A percentile compares a stretch with the other conserved stretches of the same genome.
phyloP scores from a whole-genome alignment of 2,888 invertebrate genomes.

The Nymphalis urticae region DNA sequence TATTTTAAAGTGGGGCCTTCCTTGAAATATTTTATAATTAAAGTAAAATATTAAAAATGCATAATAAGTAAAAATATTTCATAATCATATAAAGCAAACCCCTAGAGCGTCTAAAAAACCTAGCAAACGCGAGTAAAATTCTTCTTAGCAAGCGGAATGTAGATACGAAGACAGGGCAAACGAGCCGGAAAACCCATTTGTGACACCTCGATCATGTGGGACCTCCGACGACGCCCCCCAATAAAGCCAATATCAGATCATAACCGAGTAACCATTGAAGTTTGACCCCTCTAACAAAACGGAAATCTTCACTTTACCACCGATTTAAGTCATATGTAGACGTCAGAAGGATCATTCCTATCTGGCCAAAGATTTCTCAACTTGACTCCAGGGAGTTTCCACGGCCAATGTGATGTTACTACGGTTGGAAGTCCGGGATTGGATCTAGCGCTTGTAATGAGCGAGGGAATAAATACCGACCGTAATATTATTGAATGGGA shows the following conservation, averaged over 20 bases:
- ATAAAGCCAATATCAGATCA: constrained; percentile 70
- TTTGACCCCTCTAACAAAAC: constrained; percentile 30
- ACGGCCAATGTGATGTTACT: constrained; percentile 61
- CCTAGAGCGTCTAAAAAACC: constrained; percentile 29
- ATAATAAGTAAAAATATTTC: background rate
- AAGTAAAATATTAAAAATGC: background rate
- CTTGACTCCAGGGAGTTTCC: constrained; percentile 58
- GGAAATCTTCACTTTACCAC: constrained; percentile 1
- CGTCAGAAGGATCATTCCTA: constrained; percentile 40
- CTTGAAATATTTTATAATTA: background rate
- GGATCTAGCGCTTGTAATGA: constrained; percentile 66
- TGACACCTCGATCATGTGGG: constrained; percentile 45
- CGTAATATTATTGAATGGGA: constrained; percentile 51
- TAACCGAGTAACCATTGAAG: constrained; percentile 44
- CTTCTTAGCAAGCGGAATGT: constrained; percentile 35
- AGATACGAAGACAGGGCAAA: constrained; percentile 40
- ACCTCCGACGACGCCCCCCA: constrained; percentile 46
- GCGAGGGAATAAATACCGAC: constrained; percentile 65
- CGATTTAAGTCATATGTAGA: constrained; percentile 10
- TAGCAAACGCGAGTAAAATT: constrained; percentile 27
- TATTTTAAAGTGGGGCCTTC: no score
- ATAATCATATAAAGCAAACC: constrained; percentile 24
- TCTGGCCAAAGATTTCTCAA: constrained; percentile 54
- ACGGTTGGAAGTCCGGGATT: constrained; percentile 55
- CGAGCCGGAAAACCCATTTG: constrained; percentile 46